Evolutionary conservation across 2,113 vertebrate genomes (phyloP), one percentile per base, ranked within the genome.

Genomic region (Oceanodroma tethys): DNA sequence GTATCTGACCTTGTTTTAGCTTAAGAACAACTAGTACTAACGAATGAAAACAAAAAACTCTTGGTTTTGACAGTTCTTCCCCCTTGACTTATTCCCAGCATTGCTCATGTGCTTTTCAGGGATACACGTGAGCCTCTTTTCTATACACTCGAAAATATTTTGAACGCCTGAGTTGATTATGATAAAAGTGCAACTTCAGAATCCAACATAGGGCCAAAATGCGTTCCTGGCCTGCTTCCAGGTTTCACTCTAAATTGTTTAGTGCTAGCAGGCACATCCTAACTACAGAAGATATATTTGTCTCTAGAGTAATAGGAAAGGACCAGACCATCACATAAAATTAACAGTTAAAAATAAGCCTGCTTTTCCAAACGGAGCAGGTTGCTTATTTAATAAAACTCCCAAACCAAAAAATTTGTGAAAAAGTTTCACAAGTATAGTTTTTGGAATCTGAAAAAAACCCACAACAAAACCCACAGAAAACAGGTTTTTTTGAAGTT

Each of bases 381-480:
- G 48, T 83, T 67, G 30, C 22, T 66, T 74, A 53, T 78, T 93
- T 79, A 90, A 63, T 74, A 62, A 66, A 89, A 76, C 3, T 45
- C 36, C 11, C 13, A 71, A 82, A 76, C 5, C 3, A 62, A 65
- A 73, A 82, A 16, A 17, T 9, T 26, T 17, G 13, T 32, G 16
- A 58, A 68, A 65, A 80, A 47, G 4, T 55, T 58, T 82, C 29
- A 72, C 8, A 81, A 50, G 6, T 42, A 16, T 15, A n/a, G 8
- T 30, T 80, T 88, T 25, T 73, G 42, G 18, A 90, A 58, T 62
- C 19, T 80, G 9, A 16, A 85, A 71, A 70, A 14, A n/a, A 3
- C 0, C 0, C 4, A 7, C 47, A 42, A 3, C 32, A 79, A 88
- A 73, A 10, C 7, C 11, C 22, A 47, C 1, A 13, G 45, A 81